Base-by-base conservation (phyloP, 2,888 invertebrate species). In the Melinopterus prodromus region DNA sequence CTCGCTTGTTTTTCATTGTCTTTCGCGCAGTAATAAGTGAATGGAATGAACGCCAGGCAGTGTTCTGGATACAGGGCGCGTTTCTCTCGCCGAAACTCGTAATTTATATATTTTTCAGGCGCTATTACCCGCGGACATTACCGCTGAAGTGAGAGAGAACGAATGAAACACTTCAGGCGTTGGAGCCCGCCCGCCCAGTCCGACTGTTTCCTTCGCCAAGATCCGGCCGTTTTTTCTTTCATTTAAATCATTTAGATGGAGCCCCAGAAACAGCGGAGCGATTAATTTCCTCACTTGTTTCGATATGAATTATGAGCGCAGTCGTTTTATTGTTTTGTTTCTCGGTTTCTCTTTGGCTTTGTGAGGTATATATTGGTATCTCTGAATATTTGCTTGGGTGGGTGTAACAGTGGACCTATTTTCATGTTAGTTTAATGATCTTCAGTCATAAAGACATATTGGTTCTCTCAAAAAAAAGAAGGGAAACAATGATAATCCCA, bases 81-180 rank as follows among this genome's bases (percentile, higher is more conserved):
- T 26, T 26, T 26, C 26, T 26, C 53, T 53, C 12, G 2, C 53
- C 53, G 53, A 53, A 12, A 12, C 53, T 53, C 53, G 53, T 53
- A 53, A 12, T 53, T 53, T 53, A 53, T 53, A 53, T 53, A 53
- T 53, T 53, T 53, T 53, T 53, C 53, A 53, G 53, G 53, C 53
- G 53, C 53, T 53, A 53, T 53, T 53, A 53, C 53, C 53, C 53
- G 53, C 53, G 53, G 53, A 53, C 53, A 53, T 53, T 53, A 53
- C 7, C 53, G 53, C 53, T 53, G 53, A 53, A 53, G 12, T 53
- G 53, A 53, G 53, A 53, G 53, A 53, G 53, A 53, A 12, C 9
- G 53, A 9, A 53, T 7, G 12, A 53, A 53, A 53, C 53, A 53
- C 53, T 53, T 53, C 53, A 53, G 53, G 53, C 53, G 53, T 53